phyloP scores from a whole-genome alignment of 1,140 invertebrate species.

The Uloborus diversus region DNA sequence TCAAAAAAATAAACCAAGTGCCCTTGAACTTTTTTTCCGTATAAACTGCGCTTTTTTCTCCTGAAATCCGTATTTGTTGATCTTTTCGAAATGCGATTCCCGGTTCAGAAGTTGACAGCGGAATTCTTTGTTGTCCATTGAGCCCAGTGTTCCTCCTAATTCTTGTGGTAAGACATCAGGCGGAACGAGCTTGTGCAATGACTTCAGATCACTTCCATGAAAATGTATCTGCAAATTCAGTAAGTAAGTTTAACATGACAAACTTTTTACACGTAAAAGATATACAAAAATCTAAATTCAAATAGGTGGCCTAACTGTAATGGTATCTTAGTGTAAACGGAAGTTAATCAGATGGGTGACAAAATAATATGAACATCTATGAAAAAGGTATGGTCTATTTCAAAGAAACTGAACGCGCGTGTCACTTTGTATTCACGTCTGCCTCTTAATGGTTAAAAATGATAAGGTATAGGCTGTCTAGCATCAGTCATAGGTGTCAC shows the following conservation, averaged over 20 bases:
- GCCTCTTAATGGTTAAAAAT: no score
- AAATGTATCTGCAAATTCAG: conserved; percentile 73
- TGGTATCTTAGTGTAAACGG: no score
- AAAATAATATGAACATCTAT: no score
- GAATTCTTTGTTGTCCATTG: background rate
- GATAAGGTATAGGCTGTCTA: no score
- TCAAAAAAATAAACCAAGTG: no score
- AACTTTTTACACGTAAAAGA: background rate
- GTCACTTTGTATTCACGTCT: no score
- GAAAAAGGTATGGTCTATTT: no score
- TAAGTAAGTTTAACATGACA: background rate
- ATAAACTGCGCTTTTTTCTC: background rate
- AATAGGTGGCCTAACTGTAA: no score
- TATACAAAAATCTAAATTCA: no score
- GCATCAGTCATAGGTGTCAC: no score
- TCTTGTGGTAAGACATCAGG: conserved; percentile 84
- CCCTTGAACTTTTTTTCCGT: background rate
- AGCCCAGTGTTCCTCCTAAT: conserved; percentile 72
- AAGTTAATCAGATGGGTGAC: no score
- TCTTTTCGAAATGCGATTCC: conserved; percentile 71
- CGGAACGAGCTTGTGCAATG: conserved; percentile 79
- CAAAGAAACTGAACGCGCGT: no score
- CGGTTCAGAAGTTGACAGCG: conserved; percentile 63
- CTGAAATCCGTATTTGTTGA: background rate
- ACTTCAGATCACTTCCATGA: conserved; percentile 86